Base-by-base conservation (phyloP, 2,113 vertebrate species). In the Isurus oxyrinchus region DNA sequence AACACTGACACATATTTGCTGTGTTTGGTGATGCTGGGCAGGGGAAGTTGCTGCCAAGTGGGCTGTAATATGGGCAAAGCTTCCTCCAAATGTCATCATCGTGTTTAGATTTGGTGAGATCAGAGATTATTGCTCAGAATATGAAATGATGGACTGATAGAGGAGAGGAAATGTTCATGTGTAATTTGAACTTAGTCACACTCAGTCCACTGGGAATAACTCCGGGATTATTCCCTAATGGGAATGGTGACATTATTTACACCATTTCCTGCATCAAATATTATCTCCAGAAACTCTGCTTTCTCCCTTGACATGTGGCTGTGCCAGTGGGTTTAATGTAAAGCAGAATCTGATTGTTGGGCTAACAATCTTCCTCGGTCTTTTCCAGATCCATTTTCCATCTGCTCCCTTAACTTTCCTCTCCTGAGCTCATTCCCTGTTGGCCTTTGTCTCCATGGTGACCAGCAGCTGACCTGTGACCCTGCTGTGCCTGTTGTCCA, bases 1-100 rank as follows among this genome's bases (percentile, higher is more conserved):
- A 95, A 72, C 94, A 95, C 49, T 95, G 94, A 95, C 93, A 69
- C 94, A 76, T 76, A 55, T 95, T 95, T 59, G 31, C 55, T 91
- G 55, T 35, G 94, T 69, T 31, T 49, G 67, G 49, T 5, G 27
- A 44, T 95, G 44, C 0, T 76, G 94, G 94, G 25, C 94, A 55
- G 66, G 2, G 66, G 27, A 72, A 31, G 5, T 63, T 67, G 93
- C 61, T 95, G 93, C 44, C 67, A 72, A 69, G 13, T 95, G 44
- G 44, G 94, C 44, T 55, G 0, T 16, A 95, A 95, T 49, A 53
- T 95, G 49, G 61, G n/a, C 61, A 67, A 3, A 95, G 40, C 67
- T 76, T 95, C 94, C 67, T 72, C 90, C 67, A 31, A 95, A 23
- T n/a, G 76, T 23, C 35, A 14, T 94, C 59, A 94, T 40, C n/a